phyloP scores from a whole-genome alignment of 2,113 vertebrate species.

The Chaetorhynchus papuensis region DNA sequence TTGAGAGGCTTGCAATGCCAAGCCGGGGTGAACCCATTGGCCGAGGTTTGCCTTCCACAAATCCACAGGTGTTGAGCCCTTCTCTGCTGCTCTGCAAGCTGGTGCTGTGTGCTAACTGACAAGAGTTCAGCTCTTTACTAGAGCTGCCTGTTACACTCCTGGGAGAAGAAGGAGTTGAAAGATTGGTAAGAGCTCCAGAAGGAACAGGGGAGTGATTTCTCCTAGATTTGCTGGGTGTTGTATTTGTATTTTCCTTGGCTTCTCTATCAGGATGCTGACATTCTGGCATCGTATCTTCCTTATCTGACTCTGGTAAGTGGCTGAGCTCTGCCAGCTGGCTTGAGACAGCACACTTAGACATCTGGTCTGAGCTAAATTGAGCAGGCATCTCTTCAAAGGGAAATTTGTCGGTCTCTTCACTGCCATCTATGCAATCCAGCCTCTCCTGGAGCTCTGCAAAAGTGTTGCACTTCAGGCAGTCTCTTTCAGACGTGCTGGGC shows the following conservation, averaged over 20 bases:
- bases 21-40: slow-evolving; percentile 90
- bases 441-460: slow-evolving; percentile 97
- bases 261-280: slow-evolving; percentile 78
- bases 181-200: neutral
- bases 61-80: slow-evolving; percentile 79
- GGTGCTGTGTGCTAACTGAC: slow-evolving; percentile 76
- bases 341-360: slow-evolving; percentile 41
- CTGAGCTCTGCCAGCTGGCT: slow-evolving; percentile 54
- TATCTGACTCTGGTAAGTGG: slow-evolving; percentile 53
- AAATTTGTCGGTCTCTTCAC: slow-evolving; percentile 87
- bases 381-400: slow-evolving; percentile 87
- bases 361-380: slow-evolving; percentile 64
- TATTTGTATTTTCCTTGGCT: slow-evolving; percentile 78
- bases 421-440: slow-evolving; percentile 95
- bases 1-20: slow-evolving; percentile 91
- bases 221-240: slow-evolving; percentile 74
- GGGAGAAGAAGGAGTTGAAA: slow-evolving; percentile 73
- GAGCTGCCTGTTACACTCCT: slow-evolving; percentile 82
- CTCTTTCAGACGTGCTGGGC: slow-evolving; percentile 75
- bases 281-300: slow-evolving; percentile 69
- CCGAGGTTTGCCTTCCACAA: slow-evolving; percentile 85
- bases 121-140: slow-evolving; percentile 67
- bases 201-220: slow-evolving; percentile 71
- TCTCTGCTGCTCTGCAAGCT: slow-evolving; percentile 86
- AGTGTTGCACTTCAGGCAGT: slow-evolving; percentile 97